Percentiles rank a stretch among this genome's conserved stretches.
These are phyloP conservation scores for Micromesistius poutassou DNA, from an alignment of 2,797 vertebrate genomes.

Conservation along the genomic window DNA sequence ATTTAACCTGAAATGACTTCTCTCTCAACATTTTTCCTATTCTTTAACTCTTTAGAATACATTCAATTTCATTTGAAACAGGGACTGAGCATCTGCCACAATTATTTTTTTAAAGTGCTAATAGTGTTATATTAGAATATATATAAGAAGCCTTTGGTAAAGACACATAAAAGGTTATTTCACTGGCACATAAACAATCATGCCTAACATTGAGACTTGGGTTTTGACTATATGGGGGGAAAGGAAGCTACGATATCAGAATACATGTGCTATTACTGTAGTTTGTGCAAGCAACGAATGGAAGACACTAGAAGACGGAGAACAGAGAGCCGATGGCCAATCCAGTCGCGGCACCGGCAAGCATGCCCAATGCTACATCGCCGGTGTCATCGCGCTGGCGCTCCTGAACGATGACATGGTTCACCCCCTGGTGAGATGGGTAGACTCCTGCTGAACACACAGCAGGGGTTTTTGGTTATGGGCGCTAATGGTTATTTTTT, in stretches of 20 bases:
- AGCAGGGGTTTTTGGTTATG: not conserved
- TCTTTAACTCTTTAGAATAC: conserved; percentile 41
- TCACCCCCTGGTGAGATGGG: conserved; percentile 69
- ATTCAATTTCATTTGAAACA: conserved; percentile 40
- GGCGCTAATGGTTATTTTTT: not conserved
- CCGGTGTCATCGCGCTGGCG: conserved; percentile 81
- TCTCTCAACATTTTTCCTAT: not conserved
- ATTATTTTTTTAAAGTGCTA: conserved; percentile 56
- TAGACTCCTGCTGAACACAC: conserved; percentile 73
- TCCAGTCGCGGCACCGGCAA: conserved; percentile 90
- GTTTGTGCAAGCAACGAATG: not conserved
- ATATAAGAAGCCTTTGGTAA: conserved; percentile 35
- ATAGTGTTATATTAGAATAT: conserved; percentile 34
- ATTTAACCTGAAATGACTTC: conserved; percentile 9
- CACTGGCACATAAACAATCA: conserved; percentile 52
- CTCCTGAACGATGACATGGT: conserved; percentile 85
- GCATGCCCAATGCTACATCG: conserved; percentile 88
- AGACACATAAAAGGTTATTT: conserved; percentile 31
- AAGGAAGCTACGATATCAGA: conserved; percentile 32
- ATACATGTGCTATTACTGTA: not conserved
- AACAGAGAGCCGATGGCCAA: conserved; percentile 93
- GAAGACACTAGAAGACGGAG: conserved; percentile 83
- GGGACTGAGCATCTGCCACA: conserved; percentile 15
- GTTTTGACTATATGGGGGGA: conserved; percentile 37
- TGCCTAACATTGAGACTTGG: conserved; percentile 15